A percentile compares a stretch with the other conserved stretches of the same genome.
Evolutionary conservation across 1,140 invertebrate species (phyloP).

Genomic region (Amphibalanus amphitrite): DNA sequence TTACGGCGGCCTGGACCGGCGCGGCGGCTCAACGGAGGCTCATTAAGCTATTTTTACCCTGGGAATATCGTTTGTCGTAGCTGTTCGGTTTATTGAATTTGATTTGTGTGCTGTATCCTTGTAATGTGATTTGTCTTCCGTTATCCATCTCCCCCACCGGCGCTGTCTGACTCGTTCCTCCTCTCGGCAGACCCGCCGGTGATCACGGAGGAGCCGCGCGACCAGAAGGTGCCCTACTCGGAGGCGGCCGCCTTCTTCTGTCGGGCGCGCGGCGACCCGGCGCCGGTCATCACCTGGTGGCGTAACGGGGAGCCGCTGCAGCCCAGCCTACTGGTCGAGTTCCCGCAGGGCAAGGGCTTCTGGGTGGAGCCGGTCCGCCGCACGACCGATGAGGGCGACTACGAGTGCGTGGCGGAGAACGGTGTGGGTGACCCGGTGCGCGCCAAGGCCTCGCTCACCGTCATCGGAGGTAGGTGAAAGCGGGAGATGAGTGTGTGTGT

Average conservation of each 20-base stretch:
- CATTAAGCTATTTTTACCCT: no score
- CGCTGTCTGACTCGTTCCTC: background rate
- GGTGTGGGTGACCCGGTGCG: slow-evolving; percentile 81
- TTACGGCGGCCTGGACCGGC: no score
- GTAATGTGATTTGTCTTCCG: no score
- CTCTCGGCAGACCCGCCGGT: slow-evolving; percentile 60
- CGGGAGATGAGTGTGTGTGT: no score
- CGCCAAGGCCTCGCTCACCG: slow-evolving; percentile 53
- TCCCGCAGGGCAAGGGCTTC: background rate
- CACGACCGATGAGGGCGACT: slow-evolving; percentile 57
- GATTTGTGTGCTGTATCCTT: no score
- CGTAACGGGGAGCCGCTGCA: slow-evolving; percentile 54
- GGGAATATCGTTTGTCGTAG: no score
- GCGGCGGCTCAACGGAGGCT: no score
- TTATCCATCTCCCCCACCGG: no score
- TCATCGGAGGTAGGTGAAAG: slow-evolving; percentile 24
- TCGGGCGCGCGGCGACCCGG: slow-evolving; percentile 73
- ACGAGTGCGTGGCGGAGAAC: slow-evolving; percentile 94
- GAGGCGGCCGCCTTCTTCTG: slow-evolving; percentile 87
- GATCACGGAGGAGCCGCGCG: slow-evolving; percentile 63
- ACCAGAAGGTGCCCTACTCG: slow-evolving; percentile 68
- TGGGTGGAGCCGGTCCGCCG: slow-evolving; percentile 16
- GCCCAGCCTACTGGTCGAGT: background rate
- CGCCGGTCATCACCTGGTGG: slow-evolving; percentile 69
- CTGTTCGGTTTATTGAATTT: no score